phyloP scores from a whole-genome alignment of 2,888 invertebrate species.

The Drosophila borborema region DNA sequence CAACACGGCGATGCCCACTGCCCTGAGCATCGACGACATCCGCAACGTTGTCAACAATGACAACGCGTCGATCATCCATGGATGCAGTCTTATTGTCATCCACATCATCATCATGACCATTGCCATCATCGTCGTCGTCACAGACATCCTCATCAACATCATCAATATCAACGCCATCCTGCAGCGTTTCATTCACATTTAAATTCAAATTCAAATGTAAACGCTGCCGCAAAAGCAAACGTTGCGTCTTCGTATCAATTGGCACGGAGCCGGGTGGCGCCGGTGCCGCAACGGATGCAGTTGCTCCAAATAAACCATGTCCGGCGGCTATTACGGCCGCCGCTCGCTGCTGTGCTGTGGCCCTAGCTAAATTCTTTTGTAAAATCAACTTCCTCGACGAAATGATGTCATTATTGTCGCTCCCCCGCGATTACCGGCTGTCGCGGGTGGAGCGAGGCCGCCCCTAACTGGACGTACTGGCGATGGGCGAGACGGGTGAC shows the following conservation, averaged over 20 bases:
- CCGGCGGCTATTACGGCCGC: slow-evolving; percentile 76
- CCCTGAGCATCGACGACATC: slow-evolving; percentile 63
- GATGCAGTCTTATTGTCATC: slow-evolving; percentile 15
- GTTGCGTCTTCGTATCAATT: slow-evolving; percentile 63
- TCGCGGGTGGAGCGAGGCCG: slow-evolving; percentile 88
- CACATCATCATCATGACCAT: slow-evolving; percentile 51
- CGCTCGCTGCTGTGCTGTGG: slow-evolving; percentile 82
- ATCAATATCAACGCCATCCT: slow-evolving; percentile 79
- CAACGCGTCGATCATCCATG: slow-evolving; percentile 37
- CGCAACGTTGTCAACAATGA: slow-evolving; percentile 16
- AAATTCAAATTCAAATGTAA: slow-evolving; percentile 82
- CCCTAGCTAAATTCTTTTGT: slow-evolving; percentile 85
- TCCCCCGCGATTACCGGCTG: slow-evolving; percentile 86
- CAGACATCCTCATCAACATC: slow-evolving; percentile 73
- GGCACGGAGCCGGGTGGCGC: slow-evolving; percentile 47
- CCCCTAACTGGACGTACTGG: slow-evolving; percentile 97
- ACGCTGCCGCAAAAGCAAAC: slow-evolving; percentile 81
- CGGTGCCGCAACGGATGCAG: slow-evolving; percentile 49
- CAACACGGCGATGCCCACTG: slow-evolving; percentile 68
- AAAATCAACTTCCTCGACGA: slow-evolving; percentile 85
- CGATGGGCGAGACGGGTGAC: slow-evolving; percentile 93
- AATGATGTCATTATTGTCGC: slow-evolving; percentile 86
- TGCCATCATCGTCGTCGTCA: slow-evolving; percentile 57
- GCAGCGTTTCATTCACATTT: slow-evolving; percentile 74
- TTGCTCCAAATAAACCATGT: slow-evolving; percentile 61